phyloP scores from a whole-genome alignment of 2,888 invertebrate species.

The Rugalucina vietnamica region DNA sequence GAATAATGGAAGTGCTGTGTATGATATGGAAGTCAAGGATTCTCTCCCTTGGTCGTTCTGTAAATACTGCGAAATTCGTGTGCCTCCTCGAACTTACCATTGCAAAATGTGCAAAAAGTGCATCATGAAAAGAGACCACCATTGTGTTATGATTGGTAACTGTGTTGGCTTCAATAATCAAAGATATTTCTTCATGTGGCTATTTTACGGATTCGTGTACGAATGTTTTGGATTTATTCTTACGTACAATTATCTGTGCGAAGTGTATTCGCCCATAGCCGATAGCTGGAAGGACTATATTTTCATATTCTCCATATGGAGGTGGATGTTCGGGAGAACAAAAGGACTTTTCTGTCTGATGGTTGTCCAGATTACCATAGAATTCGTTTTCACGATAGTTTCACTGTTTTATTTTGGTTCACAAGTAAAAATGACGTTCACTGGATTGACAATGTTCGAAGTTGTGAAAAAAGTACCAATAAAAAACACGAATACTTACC shows the following conservation, averaged over 20 bases:
- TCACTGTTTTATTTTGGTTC: slow-evolving; percentile 60
- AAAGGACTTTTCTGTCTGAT: slow-evolving; percentile 42
- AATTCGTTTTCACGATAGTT: slow-evolving; percentile 56
- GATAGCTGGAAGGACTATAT: slow-evolving; percentile 52
- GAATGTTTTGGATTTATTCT: slow-evolving; percentile 53
- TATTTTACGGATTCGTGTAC: slow-evolving; percentile 63
- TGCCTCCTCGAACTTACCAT: slow-evolving; percentile 75
- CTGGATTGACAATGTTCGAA: slow-evolving; percentile 71
- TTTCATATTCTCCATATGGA: slow-evolving; percentile 52
- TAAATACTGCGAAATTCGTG: slow-evolving; percentile 63
- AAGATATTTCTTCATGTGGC: slow-evolving; percentile 71
- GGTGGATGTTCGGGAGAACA: slow-evolving; percentile 48
- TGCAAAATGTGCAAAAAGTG: slow-evolving; percentile 75
- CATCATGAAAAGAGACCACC: slow-evolving; percentile 79
- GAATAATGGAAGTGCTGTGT: slow-evolving; percentile 30
- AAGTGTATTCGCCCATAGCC: slow-evolving; percentile 39
- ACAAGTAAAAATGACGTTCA: slow-evolving; percentile 52
- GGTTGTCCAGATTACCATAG: slow-evolving; percentile 62
- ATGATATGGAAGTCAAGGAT: slow-evolving; percentile 43
- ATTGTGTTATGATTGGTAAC: slow-evolving; percentile 74
- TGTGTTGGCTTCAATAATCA: slow-evolving; percentile 76
- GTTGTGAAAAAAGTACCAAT: slow-evolving; percentile 63
- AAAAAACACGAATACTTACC: slow-evolving; percentile 51
- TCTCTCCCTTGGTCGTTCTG: slow-evolving; percentile 70
- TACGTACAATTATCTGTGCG: slow-evolving; percentile 52